Base-by-base conservation (phyloP, 2,888 invertebrate species). In the Sthenelais limicola region DNA sequence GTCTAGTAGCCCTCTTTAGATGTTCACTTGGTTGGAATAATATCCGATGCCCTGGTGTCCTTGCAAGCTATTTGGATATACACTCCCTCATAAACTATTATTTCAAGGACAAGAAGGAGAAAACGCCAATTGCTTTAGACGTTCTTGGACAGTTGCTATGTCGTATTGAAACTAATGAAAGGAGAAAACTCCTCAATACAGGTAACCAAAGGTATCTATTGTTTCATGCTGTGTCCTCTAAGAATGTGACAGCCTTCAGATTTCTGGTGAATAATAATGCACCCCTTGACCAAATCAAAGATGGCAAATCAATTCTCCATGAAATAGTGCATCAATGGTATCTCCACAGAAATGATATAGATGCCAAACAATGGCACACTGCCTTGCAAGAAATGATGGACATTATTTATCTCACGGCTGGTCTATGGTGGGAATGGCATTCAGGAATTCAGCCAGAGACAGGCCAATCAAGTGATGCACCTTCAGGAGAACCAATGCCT, bases 291-390 rank as follows among this genome's bases (percentile, higher is more conserved):
- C 21, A 48, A 15, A 32, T 51, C 9, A 48, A 49, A 68, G 52
- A 33, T 1, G 66, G 43, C 7, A 68, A 52, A 68, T 49, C 68
- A 0, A 49, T 68, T 9, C 33, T 68, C 21, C 68, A 68, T 52
- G 68, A 68, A 21, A 47, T 68, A 1, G 68, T 52, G 24, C 21
- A 24, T 7, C 35, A 48, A 18, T 51, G 51, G 9, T 24, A 30
- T 5, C 32, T 33, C 2, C 47, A 68, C n/a, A 2, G 26, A n/a
- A 32, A 47, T 1, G 18, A 4, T 1, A 28, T 24, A 18, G 28
- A 51, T 15, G 51, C 26, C 5, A 21, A 15, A 18, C 21, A 51
- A 7, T 51, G 51, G 52, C 4, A 68, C 4, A n/a, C 2, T 21
- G 28, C 33, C 52, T 26, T 68, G 2, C 21, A 28, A 7, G 52